Evolutionary conservation across 2,797 vertebrate species (phyloP).

Genomic region (Gambusia yucatana): DNA sequence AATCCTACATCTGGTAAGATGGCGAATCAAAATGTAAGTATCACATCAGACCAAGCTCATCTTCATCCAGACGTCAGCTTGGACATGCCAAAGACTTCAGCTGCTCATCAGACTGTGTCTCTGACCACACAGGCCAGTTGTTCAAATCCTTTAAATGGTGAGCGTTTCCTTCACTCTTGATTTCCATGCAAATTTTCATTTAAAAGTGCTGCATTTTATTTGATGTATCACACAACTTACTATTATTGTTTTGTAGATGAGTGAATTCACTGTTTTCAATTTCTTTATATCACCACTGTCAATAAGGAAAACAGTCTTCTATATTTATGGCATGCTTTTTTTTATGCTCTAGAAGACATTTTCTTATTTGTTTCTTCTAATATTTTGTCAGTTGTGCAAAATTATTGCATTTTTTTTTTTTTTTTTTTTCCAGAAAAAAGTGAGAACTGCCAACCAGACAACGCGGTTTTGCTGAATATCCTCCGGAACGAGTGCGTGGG

Average conservation of each 20-base stretch:
- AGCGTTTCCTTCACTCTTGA: not conserved
- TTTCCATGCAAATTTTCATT: not conserved
- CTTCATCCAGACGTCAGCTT: slow-evolving; percentile 44
- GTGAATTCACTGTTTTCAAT: not conserved
- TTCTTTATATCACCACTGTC: not conserved
- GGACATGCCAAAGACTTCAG: slow-evolving; percentile 44
- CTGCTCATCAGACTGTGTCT: not conserved
- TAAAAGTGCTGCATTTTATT: not conserved
- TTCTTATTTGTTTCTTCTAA: not conserved
- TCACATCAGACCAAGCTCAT: slow-evolving; percentile 34
- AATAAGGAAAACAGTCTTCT: not conserved
- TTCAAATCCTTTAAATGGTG: slow-evolving; percentile 50
- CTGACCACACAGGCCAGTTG: slow-evolving; percentile 3
- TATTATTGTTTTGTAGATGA: not conserved
- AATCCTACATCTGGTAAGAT: slow-evolving; percentile 29
- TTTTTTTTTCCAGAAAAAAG: slow-evolving; percentile 40
- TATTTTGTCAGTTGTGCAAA: not conserved
- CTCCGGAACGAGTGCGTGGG: slow-evolving; percentile 58
- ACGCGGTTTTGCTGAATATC: slow-evolving; percentile 61
- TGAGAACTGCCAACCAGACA: slow-evolving; percentile 53
- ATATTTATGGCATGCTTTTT: not conserved
- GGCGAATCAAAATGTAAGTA: slow-evolving; percentile 26
- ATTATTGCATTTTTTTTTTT: slow-evolving; percentile 22
- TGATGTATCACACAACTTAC: not conserved
- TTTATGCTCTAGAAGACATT: not conserved